Conservation (phyloP, 1,140 invertebrate species). For the Musca domestica region DNA sequence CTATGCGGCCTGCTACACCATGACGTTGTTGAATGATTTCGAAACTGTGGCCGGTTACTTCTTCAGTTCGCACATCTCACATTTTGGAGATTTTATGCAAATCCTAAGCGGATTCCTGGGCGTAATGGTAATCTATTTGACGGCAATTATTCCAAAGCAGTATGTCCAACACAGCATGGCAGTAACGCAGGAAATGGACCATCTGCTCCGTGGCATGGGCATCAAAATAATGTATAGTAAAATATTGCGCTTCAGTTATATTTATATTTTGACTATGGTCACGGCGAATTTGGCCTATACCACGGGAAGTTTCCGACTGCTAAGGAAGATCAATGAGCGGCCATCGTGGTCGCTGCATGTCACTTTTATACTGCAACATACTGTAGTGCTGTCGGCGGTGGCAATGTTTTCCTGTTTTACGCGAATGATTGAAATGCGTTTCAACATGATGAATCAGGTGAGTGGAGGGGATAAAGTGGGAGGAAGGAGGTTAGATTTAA, state of each 20-base stretch:
- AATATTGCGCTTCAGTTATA: slow-evolving; percentile 41
- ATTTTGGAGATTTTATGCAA: slow-evolving; percentile 48
- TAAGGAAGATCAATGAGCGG: slow-evolving; percentile 32
- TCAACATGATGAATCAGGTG: slow-evolving; percentile 49
- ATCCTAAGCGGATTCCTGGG: slow-evolving; percentile 48
- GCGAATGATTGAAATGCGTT: slow-evolving; percentile 44
- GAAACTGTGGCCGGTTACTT: slow-evolving; percentile 50
- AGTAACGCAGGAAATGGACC: slow-evolving; percentile 42
- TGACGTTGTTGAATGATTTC: slow-evolving; percentile 42
- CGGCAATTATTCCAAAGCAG: slow-evolving; percentile 44
- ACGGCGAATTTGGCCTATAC: slow-evolving; percentile 36
- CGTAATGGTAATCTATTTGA: slow-evolving; percentile 47
- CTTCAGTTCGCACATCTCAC: slow-evolving; percentile 44
- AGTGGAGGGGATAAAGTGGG: too few relatives aligned
- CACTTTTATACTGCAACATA: slow-evolving; percentile 46
- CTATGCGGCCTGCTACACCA: slow-evolving; percentile 38
- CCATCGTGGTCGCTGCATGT: slow-evolving; percentile 41
- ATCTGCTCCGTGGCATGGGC: slow-evolving; percentile 39
- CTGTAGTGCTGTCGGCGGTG: slow-evolving; percentile 40
- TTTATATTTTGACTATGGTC: slow-evolving; percentile 35
- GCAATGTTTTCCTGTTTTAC: slow-evolving; percentile 43
- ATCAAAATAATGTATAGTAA: slow-evolving; percentile 51
- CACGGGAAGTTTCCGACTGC: slow-evolving; percentile 36
- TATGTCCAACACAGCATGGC: slow-evolving; percentile 39
- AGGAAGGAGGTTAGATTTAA: too few relatives aligned